A percentile compares a stretch with the other conserved stretches of the same genome.
phyloP scores from a whole-genome alignment of 2,797 vertebrate genomes.

The Dendrocincla fuliginosa region DNA sequence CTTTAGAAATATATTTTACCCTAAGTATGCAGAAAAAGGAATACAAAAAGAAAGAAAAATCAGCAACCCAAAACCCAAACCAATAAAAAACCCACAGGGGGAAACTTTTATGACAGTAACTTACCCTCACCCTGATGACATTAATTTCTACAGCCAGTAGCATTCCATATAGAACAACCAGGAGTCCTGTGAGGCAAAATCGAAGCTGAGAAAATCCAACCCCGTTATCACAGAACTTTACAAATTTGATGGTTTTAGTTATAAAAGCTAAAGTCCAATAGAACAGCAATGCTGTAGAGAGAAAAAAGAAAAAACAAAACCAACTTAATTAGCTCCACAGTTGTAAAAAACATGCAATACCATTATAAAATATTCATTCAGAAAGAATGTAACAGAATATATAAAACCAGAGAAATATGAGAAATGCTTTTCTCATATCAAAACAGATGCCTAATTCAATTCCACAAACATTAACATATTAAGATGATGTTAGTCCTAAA shows the following conservation, averaged over 20 bases:
- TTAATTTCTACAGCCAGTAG: conserved; percentile 94
- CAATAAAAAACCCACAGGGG: not conserved
- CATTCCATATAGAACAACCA: conserved; percentile 90
- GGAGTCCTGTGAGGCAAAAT: conserved; percentile 93
- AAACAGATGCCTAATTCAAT: not conserved
- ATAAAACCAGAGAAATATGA: not conserved
- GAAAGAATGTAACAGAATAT: not conserved
- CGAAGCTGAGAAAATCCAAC: conserved; percentile 91
- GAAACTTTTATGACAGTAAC: conserved; percentile 68
- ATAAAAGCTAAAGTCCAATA: conserved; percentile 96
- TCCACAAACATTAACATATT: not conserved
- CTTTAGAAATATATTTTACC: not conserved
- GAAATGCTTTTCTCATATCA: not conserved
- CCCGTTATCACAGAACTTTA: conserved; percentile 93
- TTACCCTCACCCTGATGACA: conserved; percentile 94
- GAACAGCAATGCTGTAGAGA: conserved; percentile 85
- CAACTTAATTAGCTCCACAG: not conserved
- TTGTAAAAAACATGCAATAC: not conserved
- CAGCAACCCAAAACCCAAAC: not conserved
- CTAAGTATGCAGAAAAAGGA: not conserved
- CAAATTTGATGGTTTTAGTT: conserved; percentile 97
- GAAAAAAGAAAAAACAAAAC: not conserved
- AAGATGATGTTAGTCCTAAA: not conserved
- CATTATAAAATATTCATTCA: not conserved
- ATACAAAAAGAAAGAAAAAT: not conserved